Evolutionary conservation across 2,797 vertebrate species (phyloP).

Genomic region (Anguilla marmorata): DNA sequence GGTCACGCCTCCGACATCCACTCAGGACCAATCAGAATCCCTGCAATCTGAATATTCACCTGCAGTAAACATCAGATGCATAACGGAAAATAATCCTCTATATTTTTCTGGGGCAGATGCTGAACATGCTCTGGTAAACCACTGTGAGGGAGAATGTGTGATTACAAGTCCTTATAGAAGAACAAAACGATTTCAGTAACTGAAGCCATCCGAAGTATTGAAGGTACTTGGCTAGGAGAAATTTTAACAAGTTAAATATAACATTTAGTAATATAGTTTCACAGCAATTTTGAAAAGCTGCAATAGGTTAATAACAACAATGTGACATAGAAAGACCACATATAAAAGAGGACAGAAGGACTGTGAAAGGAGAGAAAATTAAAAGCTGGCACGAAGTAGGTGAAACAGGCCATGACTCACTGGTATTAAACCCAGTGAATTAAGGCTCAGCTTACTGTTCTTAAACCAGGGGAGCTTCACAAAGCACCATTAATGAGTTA

Average conservation of each 20-base stretch:
- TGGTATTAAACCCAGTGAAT: background rate
- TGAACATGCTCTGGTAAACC: background rate
- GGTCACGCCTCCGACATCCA: background rate
- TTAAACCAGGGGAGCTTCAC: too few species aligned
- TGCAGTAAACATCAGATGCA: background rate
- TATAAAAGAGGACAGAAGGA: too few species aligned
- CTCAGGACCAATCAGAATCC: background rate
- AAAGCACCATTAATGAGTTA: too few species aligned
- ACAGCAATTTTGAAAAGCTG: too few species aligned
- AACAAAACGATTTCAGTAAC: background rate
- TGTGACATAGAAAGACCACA: too few species aligned
- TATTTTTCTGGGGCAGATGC: background rate
- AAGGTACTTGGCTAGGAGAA: too few species aligned
- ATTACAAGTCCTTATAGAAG: background rate
- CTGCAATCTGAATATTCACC: background rate
- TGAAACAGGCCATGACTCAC: background rate
- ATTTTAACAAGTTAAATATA: too few species aligned
- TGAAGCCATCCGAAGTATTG: too few species aligned
- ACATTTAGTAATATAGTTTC: too few species aligned
- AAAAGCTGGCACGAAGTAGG: conserved; percentile 55
- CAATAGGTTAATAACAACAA: too few species aligned
- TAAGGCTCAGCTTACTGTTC: too few species aligned
- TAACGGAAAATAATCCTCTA: background rate
- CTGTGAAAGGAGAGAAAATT: conserved; percentile 56
- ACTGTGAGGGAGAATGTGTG: background rate